A percentile compares a stretch with the other conserved stretches of the same genome.
These are phyloP conservation scores for Ophion obscuratus DNA, from an alignment of 2,888 invertebrate species.

Conservation along the genomic window DNA sequence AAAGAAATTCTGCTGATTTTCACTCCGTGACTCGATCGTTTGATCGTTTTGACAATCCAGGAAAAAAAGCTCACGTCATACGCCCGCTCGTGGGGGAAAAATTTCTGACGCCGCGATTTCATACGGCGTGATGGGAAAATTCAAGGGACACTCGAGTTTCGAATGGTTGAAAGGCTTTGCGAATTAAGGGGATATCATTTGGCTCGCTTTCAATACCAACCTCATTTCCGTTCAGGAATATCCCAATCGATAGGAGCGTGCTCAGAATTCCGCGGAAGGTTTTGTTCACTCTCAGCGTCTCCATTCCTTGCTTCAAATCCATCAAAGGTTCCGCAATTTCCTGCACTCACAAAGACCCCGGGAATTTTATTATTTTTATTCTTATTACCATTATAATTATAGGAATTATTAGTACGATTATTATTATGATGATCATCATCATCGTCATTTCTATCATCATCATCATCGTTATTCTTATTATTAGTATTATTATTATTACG, in stretches of 20 bases:
- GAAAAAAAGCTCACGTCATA: background rate
- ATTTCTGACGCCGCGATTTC: background rate
- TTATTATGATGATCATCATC: slow-evolving; percentile 1
- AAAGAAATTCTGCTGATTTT: background rate
- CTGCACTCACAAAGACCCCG: slow-evolving; percentile 83
- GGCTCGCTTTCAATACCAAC: slow-evolving; percentile 79
- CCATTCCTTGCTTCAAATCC: slow-evolving; percentile 99
- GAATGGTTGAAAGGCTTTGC: slow-evolving; percentile 13
- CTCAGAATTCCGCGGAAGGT: slow-evolving; percentile 98
- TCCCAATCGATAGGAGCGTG: slow-evolving; percentile 96
- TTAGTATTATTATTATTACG: background rate
- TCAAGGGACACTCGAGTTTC: slow-evolving; percentile 1
- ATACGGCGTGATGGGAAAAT: background rate
- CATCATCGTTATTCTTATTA: background rate
- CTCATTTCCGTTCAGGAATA: slow-evolving; percentile 96
- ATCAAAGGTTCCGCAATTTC: slow-evolving; percentile 99
- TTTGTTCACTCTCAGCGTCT: slow-evolving; percentile 94
- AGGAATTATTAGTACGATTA: background rate
- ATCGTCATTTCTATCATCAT: too few relatives aligned
- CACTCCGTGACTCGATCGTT: background rate
- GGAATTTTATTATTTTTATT: slow-evolving; percentile 37
- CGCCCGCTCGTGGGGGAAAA: background rate
- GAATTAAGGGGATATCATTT: slow-evolving; percentile 81
- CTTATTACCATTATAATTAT: background rate
- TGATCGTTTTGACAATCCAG: background rate